Percentiles rank a stretch among this genome's conserved stretches.
Evolutionary conservation across 2,888 invertebrate species (phyloP).

Genomic region (Metallyticus violacea): DNA sequence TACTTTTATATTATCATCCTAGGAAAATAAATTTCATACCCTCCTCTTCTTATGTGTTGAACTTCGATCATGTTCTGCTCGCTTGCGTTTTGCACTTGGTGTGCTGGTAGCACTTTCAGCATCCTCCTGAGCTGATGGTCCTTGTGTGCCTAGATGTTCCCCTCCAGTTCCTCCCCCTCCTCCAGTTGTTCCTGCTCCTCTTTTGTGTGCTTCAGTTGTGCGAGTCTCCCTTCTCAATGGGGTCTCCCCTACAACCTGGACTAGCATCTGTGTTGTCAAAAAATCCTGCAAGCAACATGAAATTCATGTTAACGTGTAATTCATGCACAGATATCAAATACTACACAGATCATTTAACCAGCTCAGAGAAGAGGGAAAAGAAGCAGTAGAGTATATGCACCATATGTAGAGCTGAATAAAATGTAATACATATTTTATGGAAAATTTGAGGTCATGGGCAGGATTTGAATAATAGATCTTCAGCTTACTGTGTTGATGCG

Average conservation of each 20-base stretch:
- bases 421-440: too few species aligned
- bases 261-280: conserved; percentile 29
- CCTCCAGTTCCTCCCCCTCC: background rate
- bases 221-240: conserved; percentile 29
- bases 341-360: too few species aligned
- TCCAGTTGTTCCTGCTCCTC: background rate
- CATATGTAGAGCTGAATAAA: too few species aligned
- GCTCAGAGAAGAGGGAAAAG: too few species aligned
- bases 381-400: too few species aligned
- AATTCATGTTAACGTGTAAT: too few species aligned
- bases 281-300: conserved; percentile 24
- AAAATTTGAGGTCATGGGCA: too few species aligned
- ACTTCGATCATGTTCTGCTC: background rate
- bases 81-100: conserved; percentile 19
- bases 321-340: too few species aligned
- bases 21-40: conserved; percentile 5
- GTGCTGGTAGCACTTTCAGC: background rate
- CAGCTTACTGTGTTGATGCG: too few species aligned
- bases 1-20: background rate
- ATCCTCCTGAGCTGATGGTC: conserved; percentile 17
- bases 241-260: conserved; percentile 26
- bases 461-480: too few species aligned
- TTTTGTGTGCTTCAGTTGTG: conserved; percentile 28
- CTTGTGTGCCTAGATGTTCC: conserved; percentile 16
- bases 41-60: conserved; percentile 22